Evolutionary conservation across 2,797 vertebrate species (phyloP).

Genomic region (Macrochelys suwanniensis): DNA sequence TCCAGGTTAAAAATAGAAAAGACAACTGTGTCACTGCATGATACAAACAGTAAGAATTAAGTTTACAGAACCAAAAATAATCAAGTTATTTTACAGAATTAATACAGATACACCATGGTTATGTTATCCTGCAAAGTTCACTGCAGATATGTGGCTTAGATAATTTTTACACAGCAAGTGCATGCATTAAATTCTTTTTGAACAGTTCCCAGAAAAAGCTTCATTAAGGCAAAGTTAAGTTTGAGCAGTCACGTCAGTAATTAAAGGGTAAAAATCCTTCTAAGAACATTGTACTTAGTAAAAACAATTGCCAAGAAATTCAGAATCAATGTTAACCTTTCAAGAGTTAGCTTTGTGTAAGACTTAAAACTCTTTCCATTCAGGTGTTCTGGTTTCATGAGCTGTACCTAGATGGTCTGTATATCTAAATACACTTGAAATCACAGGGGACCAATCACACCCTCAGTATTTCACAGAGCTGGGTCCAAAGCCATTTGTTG

Average conservation of each 20-base stretch:
- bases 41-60: not conserved
- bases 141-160: not conserved
- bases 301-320: not conserved
- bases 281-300: not conserved
- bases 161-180: not conserved
- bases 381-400: not conserved
- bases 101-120: not conserved
- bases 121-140: not conserved
- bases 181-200: not conserved
- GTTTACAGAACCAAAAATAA: not conserved
- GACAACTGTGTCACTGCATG: not conserved
- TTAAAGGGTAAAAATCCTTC: not conserved
- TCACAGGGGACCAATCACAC: not conserved
- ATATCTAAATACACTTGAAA: not conserved
- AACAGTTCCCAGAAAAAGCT: not conserved
- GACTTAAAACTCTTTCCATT: not conserved
- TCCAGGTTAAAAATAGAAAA: not conserved
- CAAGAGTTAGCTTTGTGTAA: not conserved
- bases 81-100: not conserved
- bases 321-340: not conserved
- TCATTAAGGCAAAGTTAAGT: not conserved
- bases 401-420: not conserved
- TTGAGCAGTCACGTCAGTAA: not conserved
- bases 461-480: not conserved
- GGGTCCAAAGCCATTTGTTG: not conserved